Conservation (phyloP, 2,888 invertebrate genomes). For the Apodemia hepburni region DNA sequence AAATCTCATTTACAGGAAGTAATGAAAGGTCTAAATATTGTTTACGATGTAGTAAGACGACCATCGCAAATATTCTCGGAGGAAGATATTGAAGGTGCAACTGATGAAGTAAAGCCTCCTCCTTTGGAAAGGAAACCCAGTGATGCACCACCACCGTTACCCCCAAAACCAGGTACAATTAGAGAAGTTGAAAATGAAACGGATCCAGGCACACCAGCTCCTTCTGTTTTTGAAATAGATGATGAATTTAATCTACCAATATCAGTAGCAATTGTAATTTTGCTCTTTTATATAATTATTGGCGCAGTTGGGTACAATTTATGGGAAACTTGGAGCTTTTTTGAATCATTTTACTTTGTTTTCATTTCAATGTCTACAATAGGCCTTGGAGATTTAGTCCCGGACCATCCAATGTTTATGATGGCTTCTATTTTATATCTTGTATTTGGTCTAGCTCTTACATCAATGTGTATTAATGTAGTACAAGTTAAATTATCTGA, state of each 20-base stretch:
- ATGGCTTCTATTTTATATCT: slow-evolving; percentile 95
- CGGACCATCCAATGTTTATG: slow-evolving; percentile 93
- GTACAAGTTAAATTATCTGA: slow-evolving; percentile 91
- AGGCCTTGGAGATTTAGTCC: slow-evolving; percentile 96
- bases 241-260: slow-evolving; percentile 98
- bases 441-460: slow-evolving; percentile 95
- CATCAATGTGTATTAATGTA: slow-evolving; percentile 98
- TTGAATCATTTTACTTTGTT: slow-evolving; percentile 97
- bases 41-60: slow-evolving; percentile 89
- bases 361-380: slow-evolving; percentile 98
- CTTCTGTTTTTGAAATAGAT: slow-evolving; percentile 89
- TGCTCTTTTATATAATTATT: slow-evolving; percentile 91
- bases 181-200: slow-evolving; percentile 62
- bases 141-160: slow-evolving; percentile 66
- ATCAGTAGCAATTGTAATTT: slow-evolving; percentile 90
- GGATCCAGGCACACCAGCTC: slow-evolving; percentile 88
- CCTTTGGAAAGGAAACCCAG: slow-evolving; percentile 50
- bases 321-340: slow-evolving; percentile 93
- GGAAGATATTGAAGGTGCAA: slow-evolving; percentile 55
- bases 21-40: slow-evolving; percentile 90
- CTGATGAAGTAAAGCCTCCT: slow-evolving; percentile 42
- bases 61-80: slow-evolving; percentile 84
- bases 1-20: slow-evolving; percentile 80
- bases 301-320: slow-evolving; percentile 90
- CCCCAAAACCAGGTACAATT: slow-evolving; percentile 58